Evolutionary conservation across 2,797 vertebrate genomes (phyloP).

Genomic region (Fistularia commersonii): DNA sequence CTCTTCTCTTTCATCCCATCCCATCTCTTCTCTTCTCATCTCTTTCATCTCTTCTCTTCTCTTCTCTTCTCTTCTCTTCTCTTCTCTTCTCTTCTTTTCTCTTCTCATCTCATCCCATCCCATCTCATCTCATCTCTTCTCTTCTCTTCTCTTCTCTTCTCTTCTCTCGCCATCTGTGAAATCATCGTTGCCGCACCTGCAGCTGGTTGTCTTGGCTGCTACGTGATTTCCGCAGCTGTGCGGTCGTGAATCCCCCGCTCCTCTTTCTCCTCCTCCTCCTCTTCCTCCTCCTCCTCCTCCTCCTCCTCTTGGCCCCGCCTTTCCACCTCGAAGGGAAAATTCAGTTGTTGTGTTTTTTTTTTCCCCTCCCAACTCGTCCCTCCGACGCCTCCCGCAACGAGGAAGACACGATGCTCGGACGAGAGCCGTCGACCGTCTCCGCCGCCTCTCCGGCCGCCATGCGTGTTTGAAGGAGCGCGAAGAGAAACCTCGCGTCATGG

Average conservation of each 20-base stretch:
- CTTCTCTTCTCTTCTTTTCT: no score
- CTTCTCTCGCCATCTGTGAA: no score
- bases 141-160: no score
- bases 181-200: slow-evolving; percentile 4
- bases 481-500: slow-evolving; percentile 44
- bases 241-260: neutral
- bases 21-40: no score
- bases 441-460: slow-evolving; percentile 28
- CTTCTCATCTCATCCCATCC: no score
- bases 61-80: no score
- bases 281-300: neutral
- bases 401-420: neutral
- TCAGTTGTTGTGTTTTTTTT: no score
- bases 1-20: no score
- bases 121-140: neutral
- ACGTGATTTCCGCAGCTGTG: slow-evolving; percentile 5
- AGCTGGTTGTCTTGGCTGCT: slow-evolving; percentile 1
- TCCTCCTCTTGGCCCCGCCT: neutral
- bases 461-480: slow-evolving; percentile 39
- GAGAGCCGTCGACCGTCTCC: slow-evolving; percentile 27
- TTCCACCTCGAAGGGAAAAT: neutral
- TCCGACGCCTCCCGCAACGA: neutral
- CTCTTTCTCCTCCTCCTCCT: neutral
- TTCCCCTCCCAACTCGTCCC: neutral
- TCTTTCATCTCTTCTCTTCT: no score